These are phyloP conservation scores for Physella acuta DNA, from an alignment of 1,140 invertebrate genomes.

Conservation along the genomic window DNA sequence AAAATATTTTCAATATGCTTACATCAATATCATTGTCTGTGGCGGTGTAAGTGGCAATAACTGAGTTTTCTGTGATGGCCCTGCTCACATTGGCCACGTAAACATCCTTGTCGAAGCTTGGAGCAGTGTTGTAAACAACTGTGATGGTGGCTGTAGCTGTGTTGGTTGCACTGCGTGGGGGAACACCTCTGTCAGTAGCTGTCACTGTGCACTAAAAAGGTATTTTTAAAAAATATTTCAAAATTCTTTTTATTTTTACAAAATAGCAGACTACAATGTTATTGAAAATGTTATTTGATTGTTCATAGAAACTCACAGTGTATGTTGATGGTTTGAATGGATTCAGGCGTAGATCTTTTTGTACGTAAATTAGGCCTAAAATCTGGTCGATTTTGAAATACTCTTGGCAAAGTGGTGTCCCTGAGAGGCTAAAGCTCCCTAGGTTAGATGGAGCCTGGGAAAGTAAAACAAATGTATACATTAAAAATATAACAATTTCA, in stretches of 20 bases:
- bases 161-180: conserved; percentile 10
- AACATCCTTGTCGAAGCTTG: background rate
- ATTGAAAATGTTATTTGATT: no score
- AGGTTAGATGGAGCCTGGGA: conserved; percentile 12
- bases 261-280: no score
- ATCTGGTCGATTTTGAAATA: conserved; percentile 14
- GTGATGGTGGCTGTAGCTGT: conserved; percentile 5
- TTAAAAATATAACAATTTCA: no score
- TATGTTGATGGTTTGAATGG: conserved; percentile 2
- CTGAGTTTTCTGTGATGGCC: background rate
- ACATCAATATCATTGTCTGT: conserved; percentile 7
- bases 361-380: conserved; percentile 7
- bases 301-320: conserved; percentile 10
- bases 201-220: conserved; percentile 20
- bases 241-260: no score
- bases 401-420: conserved; percentile 8
- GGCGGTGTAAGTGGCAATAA: background rate
- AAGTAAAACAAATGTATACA: background rate
- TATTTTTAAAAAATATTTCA: no score
- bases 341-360: conserved; percentile 10
- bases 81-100: background rate
- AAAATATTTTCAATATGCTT: background rate
- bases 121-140: conserved; percentile 14
- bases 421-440: conserved; percentile 20
- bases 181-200: conserved; percentile 17